These are phyloP conservation scores for Meriones unguiculatus DNA, from an alignment of 2,113 vertebrate genomes.

Conservation along the genomic window DNA sequence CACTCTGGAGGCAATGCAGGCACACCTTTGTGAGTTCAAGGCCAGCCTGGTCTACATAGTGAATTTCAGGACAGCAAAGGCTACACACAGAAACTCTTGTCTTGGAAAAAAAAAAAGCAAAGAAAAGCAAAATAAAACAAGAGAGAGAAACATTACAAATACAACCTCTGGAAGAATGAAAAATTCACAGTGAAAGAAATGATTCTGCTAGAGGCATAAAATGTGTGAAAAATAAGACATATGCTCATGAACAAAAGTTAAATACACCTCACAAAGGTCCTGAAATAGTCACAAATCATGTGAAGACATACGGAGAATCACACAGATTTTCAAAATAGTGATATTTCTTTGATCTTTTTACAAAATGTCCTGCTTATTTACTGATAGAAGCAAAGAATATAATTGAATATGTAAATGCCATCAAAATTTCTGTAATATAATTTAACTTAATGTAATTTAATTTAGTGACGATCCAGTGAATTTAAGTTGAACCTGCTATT, in stretches of 20 bases:
- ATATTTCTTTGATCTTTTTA: background rate
- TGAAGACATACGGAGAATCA: background rate
- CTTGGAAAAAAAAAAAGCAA: background rate
- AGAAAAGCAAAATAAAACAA: no score
- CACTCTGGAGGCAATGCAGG: background rate
- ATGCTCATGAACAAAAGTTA: background rate
- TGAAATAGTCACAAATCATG: background rate
- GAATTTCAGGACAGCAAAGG: background rate
- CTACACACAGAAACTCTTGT: background rate
- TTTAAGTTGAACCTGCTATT: background rate
- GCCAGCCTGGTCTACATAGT: background rate
- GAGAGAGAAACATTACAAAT: background rate
- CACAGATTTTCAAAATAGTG: background rate
- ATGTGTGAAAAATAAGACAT: background rate
- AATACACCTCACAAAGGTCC: background rate
- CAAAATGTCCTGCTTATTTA: background rate
- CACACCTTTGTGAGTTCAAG: background rate
- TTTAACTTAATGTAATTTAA: no score
- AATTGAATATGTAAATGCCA: background rate
- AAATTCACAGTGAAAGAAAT: slow-evolving; percentile 27
- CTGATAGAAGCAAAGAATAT: background rate
- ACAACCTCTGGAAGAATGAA: background rate
- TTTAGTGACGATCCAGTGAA: background rate
- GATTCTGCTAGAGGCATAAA: background rate
- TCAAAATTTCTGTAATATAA: background rate